phyloP scores from a whole-genome alignment of 2,113 vertebrate species.

The Leptocoma aspasia region DNA sequence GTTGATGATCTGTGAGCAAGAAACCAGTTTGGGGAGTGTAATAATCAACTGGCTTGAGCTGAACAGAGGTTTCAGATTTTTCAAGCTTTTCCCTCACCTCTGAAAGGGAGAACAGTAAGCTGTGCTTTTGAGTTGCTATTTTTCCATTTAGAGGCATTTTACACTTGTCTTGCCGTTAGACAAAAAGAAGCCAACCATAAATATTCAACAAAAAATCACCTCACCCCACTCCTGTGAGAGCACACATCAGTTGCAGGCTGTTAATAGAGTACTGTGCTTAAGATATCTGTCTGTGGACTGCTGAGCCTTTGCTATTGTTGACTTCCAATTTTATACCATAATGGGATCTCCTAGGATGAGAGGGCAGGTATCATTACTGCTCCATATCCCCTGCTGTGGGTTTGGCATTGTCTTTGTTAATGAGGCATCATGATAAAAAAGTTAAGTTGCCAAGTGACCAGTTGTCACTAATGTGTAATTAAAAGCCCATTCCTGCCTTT shows the following conservation, averaged over 20 bases:
- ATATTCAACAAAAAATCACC: background rate
- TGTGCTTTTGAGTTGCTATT: background rate
- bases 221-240: background rate
- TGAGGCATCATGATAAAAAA: background rate
- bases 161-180: background rate
- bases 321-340: background rate
- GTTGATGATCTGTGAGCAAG: background rate
- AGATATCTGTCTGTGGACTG: background rate
- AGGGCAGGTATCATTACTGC: background rate
- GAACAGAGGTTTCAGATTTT: background rate
- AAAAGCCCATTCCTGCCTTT: background rate
- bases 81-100: background rate
- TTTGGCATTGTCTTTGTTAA: background rate
- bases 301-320: background rate
- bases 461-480: slow-evolving; percentile 11
- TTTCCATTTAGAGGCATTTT: background rate
- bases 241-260: background rate
- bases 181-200: background rate
- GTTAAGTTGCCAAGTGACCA: slow-evolving; percentile 12
- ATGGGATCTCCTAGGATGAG: background rate
- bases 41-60: background rate
- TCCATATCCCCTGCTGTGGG: background rate
- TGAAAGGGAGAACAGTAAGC: background rate
- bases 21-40: background rate
- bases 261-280: background rate